phyloP scores from a whole-genome alignment of 2,113 vertebrate species.

The Embiotoca jacksoni region DNA sequence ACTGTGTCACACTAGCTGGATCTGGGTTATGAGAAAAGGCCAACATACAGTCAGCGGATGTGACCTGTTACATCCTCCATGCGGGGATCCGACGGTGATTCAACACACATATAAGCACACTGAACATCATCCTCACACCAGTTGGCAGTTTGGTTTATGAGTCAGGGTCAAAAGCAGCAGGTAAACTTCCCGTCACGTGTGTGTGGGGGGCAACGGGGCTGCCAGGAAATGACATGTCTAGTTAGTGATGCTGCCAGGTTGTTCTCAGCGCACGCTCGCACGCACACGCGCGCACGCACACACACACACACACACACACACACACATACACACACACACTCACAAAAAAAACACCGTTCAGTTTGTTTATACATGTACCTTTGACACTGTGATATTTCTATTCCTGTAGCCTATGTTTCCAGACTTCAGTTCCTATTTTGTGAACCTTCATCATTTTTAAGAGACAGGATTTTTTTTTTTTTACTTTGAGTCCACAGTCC shows the following conservation, averaged over 20 bases:
- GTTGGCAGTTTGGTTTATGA: slow-evolving; percentile 55
- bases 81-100: slow-evolving; percentile 32
- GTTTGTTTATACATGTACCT: too few species aligned
- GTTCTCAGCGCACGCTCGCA: not conserved
- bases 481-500: too few species aligned
- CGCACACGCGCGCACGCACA: not conserved
- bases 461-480: too few species aligned
- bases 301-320: not conserved
- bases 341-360: too few species aligned
- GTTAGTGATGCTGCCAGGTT: slow-evolving; percentile 38
- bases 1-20: slow-evolving; percentile 5
- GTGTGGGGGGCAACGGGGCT: not conserved
- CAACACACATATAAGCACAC: slow-evolving; percentile 37
- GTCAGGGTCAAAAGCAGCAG: slow-evolving; percentile 65
- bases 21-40: slow-evolving; percentile 26
- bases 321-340: not conserved
- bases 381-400: too few species aligned
- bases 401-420: too few species aligned
- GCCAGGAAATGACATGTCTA: slow-evolving; percentile 60
- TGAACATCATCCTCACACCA: slow-evolving; percentile 39
- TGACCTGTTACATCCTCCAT: slow-evolving; percentile 47
- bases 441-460: too few species aligned
- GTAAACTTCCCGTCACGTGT: slow-evolving; percentile 56
- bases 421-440: too few species aligned
- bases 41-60: slow-evolving; percentile 44